Evolutionary conservation across 2,113 vertebrate genomes (phyloP).

Genomic region (Forbesichthys papilliferus): DNA sequence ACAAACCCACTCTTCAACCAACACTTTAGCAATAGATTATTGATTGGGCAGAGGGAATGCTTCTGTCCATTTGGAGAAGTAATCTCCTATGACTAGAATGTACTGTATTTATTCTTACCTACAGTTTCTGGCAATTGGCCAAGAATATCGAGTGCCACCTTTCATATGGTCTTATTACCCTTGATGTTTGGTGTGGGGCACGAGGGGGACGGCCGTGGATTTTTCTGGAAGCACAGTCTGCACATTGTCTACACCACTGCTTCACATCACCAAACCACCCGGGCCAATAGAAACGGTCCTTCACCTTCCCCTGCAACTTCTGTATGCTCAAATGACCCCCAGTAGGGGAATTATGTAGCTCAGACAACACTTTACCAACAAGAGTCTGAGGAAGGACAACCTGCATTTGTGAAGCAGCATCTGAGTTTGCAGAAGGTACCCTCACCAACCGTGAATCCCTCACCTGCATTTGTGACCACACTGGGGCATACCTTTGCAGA

Average conservation of each 20-base stretch:
- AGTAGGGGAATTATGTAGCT: neutral
- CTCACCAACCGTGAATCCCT: neutral
- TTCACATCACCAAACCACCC: slow-evolving; percentile 19
- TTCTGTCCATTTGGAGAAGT: slow-evolving; percentile 26
- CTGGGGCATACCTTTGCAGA: neutral
- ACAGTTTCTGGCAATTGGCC: slow-evolving; percentile 13
- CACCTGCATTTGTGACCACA: neutral
- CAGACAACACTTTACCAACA: neutral
- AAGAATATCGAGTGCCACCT: slow-evolving; percentile 10
- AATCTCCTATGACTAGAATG: slow-evolving; percentile 12
- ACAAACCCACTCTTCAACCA: slow-evolving; percentile 14
- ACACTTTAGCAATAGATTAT: slow-evolving; percentile 1
- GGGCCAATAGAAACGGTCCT: slow-evolving; percentile 18
- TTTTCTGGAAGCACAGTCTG: neutral
- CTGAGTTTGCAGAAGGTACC: neutral
- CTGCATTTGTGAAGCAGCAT: neutral
- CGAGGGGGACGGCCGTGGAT: neutral
- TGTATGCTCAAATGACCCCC: slow-evolving; percentile 12
- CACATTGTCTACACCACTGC: slow-evolving; percentile 3
- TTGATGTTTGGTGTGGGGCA: neutral
- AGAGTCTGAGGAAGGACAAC: neutral
- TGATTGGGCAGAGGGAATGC: slow-evolving; percentile 22
- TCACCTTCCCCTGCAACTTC: slow-evolving; percentile 13
- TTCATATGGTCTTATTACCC: neutral
- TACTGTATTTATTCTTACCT: neutral